These are phyloP conservation scores for Xiphydria camelus DNA, from an alignment of 2,888 invertebrate genomes.

Conservation along the genomic window DNA sequence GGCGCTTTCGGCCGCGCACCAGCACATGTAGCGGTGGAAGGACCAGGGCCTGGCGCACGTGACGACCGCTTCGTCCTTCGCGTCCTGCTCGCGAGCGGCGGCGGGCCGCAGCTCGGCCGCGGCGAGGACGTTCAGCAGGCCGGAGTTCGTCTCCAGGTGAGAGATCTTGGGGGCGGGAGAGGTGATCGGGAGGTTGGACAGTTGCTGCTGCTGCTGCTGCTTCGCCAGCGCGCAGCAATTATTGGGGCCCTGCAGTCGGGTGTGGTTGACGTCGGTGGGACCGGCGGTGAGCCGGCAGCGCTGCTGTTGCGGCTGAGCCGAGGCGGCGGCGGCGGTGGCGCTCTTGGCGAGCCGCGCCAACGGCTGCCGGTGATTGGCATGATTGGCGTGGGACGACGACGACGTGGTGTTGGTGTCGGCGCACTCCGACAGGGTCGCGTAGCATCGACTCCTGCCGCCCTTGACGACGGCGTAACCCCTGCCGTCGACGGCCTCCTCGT, in stretches of 20 bases:
- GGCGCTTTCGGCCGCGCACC: conserved; percentile 39
- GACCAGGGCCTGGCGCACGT: conserved; percentile 51
- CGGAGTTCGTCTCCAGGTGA: too few species aligned
- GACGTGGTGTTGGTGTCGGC: too few species aligned
- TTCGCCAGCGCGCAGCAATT: too few species aligned
- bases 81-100: background rate
- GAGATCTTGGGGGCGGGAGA: conserved; percentile 8
- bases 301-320: conserved; percentile 12
- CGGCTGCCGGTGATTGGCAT: background rate
- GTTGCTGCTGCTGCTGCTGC: conserved; percentile 9
- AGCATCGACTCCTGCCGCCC: too few species aligned
- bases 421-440: too few species aligned
- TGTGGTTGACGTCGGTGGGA: background rate
- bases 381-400: too few species aligned
- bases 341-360: background rate
- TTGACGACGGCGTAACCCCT: too few species aligned
- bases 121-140: too few species aligned
- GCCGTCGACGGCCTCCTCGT: too few species aligned
- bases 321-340: background rate
- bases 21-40: conserved; percentile 53
- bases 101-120: background rate
- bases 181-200: conserved; percentile 12
- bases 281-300: conserved; percentile 8
- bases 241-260: conserved; percentile 10
- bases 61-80: conserved; percentile 10